Percentiles rank a stretch among this genome's conserved stretches.
phyloP scores from a whole-genome alignment of 2,113 vertebrate genomes.

The Azemiops feae region DNA sequence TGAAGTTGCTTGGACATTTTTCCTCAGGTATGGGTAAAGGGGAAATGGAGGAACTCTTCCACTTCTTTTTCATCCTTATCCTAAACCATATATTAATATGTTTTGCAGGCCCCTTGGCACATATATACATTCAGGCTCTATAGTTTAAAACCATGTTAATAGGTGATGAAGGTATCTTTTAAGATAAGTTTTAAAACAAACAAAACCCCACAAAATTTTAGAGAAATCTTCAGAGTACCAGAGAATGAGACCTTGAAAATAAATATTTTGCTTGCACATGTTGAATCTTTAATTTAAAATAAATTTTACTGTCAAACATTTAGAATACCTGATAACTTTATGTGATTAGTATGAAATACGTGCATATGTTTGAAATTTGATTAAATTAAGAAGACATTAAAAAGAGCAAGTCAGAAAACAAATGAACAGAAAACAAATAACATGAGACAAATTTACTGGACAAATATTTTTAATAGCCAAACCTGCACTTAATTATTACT shows the following conservation, averaged over 20 bases:
- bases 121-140: neutral
- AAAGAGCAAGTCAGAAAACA: neutral
- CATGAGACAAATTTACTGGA: neutral
- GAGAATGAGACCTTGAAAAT: neutral
- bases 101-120: neutral
- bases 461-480: neutral
- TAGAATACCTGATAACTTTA: neutral
- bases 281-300: neutral
- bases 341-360: neutral
- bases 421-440: neutral
- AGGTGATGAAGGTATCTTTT: neutral
- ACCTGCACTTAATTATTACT: neutral
- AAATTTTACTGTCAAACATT: neutral
- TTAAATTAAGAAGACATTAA: neutral
- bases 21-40: neutral
- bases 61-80: neutral
- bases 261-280: neutral
- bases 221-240: neutral
- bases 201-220: neutral
- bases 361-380: neutral
- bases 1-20: neutral
- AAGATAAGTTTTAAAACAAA: neutral
- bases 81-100: neutral
- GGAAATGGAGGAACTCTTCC: neutral
- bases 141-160: neutral